Conservation (phyloP, 2,113 vertebrate species). For the Furnarius figulus region DNA sequence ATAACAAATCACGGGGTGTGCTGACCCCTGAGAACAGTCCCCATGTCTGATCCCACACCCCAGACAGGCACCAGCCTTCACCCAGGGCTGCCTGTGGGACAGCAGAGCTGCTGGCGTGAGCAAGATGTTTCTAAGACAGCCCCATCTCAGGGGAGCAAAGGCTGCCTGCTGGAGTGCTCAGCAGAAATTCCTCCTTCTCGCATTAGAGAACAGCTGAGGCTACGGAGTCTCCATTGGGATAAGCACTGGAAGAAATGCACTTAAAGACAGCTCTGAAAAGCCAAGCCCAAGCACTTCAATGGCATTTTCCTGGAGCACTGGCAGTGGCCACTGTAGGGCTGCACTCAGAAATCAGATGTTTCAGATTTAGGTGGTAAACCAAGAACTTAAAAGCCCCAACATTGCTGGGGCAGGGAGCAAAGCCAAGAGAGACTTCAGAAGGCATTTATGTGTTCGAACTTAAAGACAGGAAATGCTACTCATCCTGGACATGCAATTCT, state of each 20-base stretch:
- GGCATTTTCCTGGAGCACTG: not conserved
- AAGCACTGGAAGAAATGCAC: not conserved
- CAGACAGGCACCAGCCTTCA: accelerated
- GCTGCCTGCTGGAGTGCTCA: not conserved
- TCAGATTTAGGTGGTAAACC: not conserved
- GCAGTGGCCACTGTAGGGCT: not conserved
- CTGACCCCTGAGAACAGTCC: not conserved
- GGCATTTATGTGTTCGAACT: not conserved
- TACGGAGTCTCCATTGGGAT: not conserved
- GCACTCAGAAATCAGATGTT: not conserved
- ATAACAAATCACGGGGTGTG: not conserved
- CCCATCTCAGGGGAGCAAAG: not conserved
- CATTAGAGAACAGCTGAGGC: not conserved
- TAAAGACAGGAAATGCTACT: not conserved
- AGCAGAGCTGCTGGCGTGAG: not conserved
- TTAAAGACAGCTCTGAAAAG: not conserved
- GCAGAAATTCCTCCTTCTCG: not conserved
- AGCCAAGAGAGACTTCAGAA: not conserved
- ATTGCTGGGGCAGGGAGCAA: not conserved
- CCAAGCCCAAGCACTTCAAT: not conserved
- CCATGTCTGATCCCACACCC: accelerated
- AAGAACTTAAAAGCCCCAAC: not conserved
- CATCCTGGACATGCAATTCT: not conserved
- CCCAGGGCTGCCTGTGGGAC: accelerated
- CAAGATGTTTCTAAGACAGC: not conserved